A percentile compares a stretch with the other conserved stretches of the same genome.
Evolutionary conservation across 2,113 vertebrate species (phyloP).

Genomic region (Thunnus maccoyii): DNA sequence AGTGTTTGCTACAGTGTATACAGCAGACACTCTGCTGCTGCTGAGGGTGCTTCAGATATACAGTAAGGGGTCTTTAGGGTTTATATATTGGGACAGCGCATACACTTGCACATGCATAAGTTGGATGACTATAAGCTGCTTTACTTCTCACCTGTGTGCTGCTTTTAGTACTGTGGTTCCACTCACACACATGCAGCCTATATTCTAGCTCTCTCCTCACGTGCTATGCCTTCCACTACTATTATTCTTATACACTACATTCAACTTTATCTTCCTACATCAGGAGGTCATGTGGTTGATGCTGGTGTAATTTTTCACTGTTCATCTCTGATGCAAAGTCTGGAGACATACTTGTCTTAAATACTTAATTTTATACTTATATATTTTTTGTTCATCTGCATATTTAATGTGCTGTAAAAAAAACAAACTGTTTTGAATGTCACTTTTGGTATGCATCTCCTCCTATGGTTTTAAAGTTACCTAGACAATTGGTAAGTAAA

Average conservation of each 20-base stretch:
- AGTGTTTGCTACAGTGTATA: not conserved
- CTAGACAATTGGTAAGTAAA: too few species aligned
- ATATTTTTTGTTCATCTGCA: too few species aligned
- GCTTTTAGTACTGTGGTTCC: not conserved
- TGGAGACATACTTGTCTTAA: too few species aligned
- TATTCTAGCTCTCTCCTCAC: not conserved
- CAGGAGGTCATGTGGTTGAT: not conserved
- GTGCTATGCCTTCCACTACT: not conserved
- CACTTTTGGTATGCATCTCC: too few species aligned
- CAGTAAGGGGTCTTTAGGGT: slow-evolving; percentile 21
- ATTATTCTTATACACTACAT: not conserved
- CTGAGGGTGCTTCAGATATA: not conserved
- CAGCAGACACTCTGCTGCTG: not conserved
- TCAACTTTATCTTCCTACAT: not conserved
- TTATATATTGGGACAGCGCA: slow-evolving; percentile 3
- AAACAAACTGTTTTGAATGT: too few species aligned
- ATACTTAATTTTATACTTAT: too few species aligned
- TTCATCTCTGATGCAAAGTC: too few species aligned
- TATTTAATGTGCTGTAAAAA: too few species aligned
- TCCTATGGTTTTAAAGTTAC: too few species aligned
- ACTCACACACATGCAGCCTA: not conserved
- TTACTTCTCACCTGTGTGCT: slow-evolving; percentile 41
- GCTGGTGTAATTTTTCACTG: too few species aligned
- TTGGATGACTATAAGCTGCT: slow-evolving; percentile 37
- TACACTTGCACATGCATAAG: slow-evolving; percentile 11